Evolutionary conservation across 2,888 invertebrate species (phyloP).

Genomic region (Noctua pronuba): DNA sequence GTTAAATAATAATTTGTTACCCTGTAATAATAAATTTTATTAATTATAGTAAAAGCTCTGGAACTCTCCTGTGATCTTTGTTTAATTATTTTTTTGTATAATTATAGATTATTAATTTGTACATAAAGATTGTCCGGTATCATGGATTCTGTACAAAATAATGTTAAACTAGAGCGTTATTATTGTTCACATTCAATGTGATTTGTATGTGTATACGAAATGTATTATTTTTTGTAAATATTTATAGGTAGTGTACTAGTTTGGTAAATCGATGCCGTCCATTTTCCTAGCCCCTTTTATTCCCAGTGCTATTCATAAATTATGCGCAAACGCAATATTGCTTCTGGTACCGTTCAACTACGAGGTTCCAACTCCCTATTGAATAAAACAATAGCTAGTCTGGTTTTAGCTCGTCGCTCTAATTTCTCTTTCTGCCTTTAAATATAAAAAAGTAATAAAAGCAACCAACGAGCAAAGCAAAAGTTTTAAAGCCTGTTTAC

Average conservation of each 20-base stretch:
- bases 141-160: slow-evolving; percentile 71
- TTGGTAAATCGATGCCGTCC: slow-evolving; percentile 59
- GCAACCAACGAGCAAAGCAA: slow-evolving; percentile 1
- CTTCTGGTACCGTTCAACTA: slow-evolving; percentile 60
- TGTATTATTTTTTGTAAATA: slow-evolving; percentile 68
- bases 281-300: slow-evolving; percentile 55
- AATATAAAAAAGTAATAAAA: slow-evolving; percentile 44
- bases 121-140: slow-evolving; percentile 59
- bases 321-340: slow-evolving; percentile 66
- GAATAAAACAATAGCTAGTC: slow-evolving; percentile 68
- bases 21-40: slow-evolving; percentile 78
- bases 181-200: slow-evolving; percentile 75
- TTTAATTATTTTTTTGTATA: slow-evolving; percentile 79
- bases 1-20: slow-evolving; percentile 84
- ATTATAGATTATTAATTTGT: slow-evolving; percentile 69
- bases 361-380: slow-evolving; percentile 59
- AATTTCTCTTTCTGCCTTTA: slow-evolving; percentile 58
- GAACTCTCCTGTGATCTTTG: slow-evolving; percentile 90
- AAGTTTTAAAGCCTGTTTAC: slow-evolving; percentile 2
- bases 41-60: slow-evolving; percentile 83
- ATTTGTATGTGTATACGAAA: slow-evolving; percentile 71
- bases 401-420: slow-evolving; percentile 62
- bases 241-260: slow-evolving; percentile 49
- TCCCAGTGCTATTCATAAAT: slow-evolving; percentile 62
- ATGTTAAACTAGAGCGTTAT: slow-evolving; percentile 71